Base-by-base conservation (phyloP, 2,797 vertebrate species). In the Chrysocyon brachyurus region DNA sequence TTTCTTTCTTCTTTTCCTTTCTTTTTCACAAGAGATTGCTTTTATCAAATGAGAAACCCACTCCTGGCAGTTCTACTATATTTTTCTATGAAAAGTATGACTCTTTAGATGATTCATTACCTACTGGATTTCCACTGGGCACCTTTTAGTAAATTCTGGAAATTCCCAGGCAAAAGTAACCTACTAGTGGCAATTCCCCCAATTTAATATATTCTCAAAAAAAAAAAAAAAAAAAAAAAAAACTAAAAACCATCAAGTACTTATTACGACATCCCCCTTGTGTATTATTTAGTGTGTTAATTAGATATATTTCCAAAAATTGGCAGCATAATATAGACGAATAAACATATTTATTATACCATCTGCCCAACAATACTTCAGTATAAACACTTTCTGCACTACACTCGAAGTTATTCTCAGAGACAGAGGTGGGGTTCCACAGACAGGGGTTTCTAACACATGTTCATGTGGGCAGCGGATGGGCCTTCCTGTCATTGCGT, bases 261-360 rank as follows among this genome's bases (percentile, higher is more conserved):
- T n/a, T 59, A 19, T 85, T 36, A 59, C 8, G 52, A 6, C 11
- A 21, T 12, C 56, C 40, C 26, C 91, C 94, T 87, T 87, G 12
- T 75, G 4, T 49, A 68, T 78, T 82, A 61, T 24, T 78, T 96
- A 96, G 56, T 89, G 8, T 87, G 94, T 72, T 77, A 91, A 90
- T 95, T 97, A 33, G 22, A 26, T 36, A 31, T 21, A 52, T 96
- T 97, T 97, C 77, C 24, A 57, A 93, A 97, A 96, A 31, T 33
- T 96, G 86, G 12, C 49, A 93, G 54, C 56, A 68, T 36, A 83
- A 83, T 28, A 56, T 72, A 97, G 90, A 88, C 93, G 97, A 98
- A 98, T 96, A 96, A 97, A 94, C 70, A 36, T 24, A 93, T 97
- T 98, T 91, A 97, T 97, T 96, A 98, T 61, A 75, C 73, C 90